These are phyloP conservation scores for Platichthys stellatus DNA, from an alignment of 2,113 vertebrate species.

Conservation along the genomic window DNA sequence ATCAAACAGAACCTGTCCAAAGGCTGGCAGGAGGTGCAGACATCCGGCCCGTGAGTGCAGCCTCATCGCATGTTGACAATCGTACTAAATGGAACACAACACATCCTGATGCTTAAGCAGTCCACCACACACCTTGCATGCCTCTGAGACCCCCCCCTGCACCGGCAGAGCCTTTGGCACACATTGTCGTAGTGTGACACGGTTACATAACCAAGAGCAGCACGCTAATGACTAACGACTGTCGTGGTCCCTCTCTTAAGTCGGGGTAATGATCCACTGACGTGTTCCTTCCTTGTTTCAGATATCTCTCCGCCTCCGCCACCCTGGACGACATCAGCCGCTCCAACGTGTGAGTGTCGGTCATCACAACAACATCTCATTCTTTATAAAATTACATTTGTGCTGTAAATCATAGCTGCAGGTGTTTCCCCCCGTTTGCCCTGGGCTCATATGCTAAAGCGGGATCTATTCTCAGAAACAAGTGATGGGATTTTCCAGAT, in stretches of 20 bases:
- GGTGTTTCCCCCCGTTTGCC: not conserved
- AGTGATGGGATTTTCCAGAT: constrained; percentile 75
- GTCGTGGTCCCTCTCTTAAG: constrained; percentile 7
- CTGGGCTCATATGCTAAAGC: constrained; percentile 31
- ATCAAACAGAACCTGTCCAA: constrained; percentile 90
- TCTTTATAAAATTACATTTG: not conserved
- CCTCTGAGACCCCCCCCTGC: constrained; percentile 6
- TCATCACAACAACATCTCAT: not conserved
- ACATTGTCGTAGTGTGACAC: constrained; percentile 13
- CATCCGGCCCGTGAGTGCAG: constrained; percentile 89
- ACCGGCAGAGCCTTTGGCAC: not conserved
- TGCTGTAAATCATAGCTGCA: fast-evolving
- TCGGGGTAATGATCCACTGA: constrained; percentile 18
- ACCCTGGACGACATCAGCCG: constrained; percentile 88
- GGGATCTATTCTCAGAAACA: constrained; percentile 46
- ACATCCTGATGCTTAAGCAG: not conserved
- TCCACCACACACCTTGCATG: not conserved
- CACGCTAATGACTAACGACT: constrained; percentile 7
- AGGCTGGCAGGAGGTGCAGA: constrained; percentile 94
- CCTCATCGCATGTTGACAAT: not conserved
- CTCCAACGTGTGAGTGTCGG: constrained; percentile 83
- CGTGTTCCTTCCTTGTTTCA: constrained; percentile 68
- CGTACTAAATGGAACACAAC: not conserved
- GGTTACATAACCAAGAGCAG: constrained; percentile 56
- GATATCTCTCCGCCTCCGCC: constrained; percentile 87